Evolutionary conservation across 2,888 invertebrate species (phyloP), one percentile per base, ranked within the genome.

Genomic region (Mesochorus sp.): DNA sequence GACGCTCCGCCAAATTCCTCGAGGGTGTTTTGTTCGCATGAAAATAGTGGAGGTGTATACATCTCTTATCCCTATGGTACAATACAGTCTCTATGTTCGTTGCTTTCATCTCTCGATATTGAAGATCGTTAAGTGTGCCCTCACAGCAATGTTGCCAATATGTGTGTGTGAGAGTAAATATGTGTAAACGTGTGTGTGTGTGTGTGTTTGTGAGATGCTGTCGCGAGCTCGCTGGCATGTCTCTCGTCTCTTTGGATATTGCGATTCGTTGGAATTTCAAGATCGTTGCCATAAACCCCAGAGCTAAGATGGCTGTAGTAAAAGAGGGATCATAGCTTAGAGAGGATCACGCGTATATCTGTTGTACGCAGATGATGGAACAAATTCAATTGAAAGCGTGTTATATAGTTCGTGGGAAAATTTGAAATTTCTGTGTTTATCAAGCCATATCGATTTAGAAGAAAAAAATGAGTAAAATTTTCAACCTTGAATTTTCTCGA

Each of bases 201-300:
- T n/a, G n/a, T n/a, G n/a, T n/a, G n/a, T n/a, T n/a, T n/a, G n/a
- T n/a, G n/a, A n/a, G n/a, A n/a, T 55, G 47, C 64, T 53, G 62
- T 12, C 24, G 42, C 71, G 49, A 70, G 62, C 73, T 66, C 70
- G 37, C 53, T 64, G 37, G 66, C 72, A 68, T 42, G 44, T 73
- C 51, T 64, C 55, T 49, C 70, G 21, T 66, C 42, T 39, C 66
- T 49, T 75, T 76, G 80, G 85, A 85, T 87, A 87, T 87, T 84
- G 84, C 85, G 83, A 84, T 82, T 81, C 83, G 82, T 71, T 62
- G 85, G 84, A 87, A 88, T 88, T 86, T 81, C 83, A 82, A 83
- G 80, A 82, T 85, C 79, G 83, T 81, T 80, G 66, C 82, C 51
- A 61, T 71, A 82, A 68, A 76, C 76, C 53, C 12, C 12, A 55